A percentile compares a stretch with the other conserved stretches of the same genome.
Conservation (phyloP, 2,113 vertebrate genomes). For the Callionymus lyra region DNA sequence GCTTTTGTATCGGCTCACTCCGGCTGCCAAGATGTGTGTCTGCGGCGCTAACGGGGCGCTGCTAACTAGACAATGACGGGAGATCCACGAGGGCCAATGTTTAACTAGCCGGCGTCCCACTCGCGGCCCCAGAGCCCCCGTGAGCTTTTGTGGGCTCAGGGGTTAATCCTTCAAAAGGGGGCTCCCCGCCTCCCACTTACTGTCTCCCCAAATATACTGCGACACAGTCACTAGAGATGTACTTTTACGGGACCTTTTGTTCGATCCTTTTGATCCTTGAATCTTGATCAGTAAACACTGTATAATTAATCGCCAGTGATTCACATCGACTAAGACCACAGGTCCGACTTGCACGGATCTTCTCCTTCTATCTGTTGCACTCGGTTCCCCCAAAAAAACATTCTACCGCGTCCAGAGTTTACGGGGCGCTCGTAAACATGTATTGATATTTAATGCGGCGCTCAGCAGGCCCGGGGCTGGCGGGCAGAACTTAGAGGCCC, state of each 20-base stretch:
- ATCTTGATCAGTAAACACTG: no score
- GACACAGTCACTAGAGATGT: conserved; percentile 55
- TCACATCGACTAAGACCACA: no score
- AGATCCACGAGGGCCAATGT: conserved; percentile 47
- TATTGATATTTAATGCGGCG: conserved; percentile 65
- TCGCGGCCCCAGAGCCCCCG: conserved; percentile 34
- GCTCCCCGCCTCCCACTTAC: conserved; percentile 35
- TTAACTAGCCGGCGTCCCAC: conserved; percentile 57
- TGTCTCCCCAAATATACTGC: conserved; percentile 55
- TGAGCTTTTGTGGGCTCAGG: conserved; percentile 48
- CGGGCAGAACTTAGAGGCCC: conserved; percentile 24
- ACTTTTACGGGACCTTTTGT: conserved; percentile 51
- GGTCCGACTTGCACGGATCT: no score
- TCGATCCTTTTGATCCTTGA: conserved; percentile 1
- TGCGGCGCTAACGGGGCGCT: conserved; percentile 36
- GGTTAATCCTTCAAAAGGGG: conserved; percentile 61
- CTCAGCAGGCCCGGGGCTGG: conserved; percentile 41
- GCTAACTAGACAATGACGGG: conserved; percentile 63
- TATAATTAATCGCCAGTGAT: no score
- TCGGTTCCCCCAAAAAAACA: no score
- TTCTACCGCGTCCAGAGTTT: conserved; percentile 33
- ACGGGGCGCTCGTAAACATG: conserved; percentile 51
- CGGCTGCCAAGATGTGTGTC: conserved; percentile 55
- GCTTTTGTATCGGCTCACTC: conserved; percentile 56
- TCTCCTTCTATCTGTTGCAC: no score